These are phyloP conservation scores for Axinella damicornis DNA, from an alignment of 37 sponge, comb jelly and placozoan species.

Conservation along the genomic window DNA sequence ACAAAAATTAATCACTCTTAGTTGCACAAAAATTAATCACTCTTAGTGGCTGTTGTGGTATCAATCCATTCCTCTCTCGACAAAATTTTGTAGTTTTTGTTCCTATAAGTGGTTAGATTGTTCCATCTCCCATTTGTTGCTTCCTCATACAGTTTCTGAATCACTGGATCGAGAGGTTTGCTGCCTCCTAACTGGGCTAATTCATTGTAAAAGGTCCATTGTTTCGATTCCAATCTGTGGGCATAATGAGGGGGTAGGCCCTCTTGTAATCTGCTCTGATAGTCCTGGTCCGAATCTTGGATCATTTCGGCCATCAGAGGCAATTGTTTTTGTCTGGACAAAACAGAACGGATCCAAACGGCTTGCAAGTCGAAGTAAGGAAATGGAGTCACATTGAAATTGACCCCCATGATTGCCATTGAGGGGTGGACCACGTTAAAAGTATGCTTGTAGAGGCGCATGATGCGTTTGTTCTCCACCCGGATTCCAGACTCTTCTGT, in stretches of 20 bases:
- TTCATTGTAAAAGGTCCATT: constrained; percentile 56
- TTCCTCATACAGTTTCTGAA: constrained; percentile 36
- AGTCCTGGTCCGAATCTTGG: constrained; percentile 25
- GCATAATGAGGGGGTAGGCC: constrained; percentile 44
- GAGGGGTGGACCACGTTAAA: constrained; percentile 68
- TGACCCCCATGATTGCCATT: constrained; percentile 76
- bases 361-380: constrained; percentile 60
- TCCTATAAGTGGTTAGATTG: constrained; percentile 49
- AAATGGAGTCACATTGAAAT: constrained; percentile 30
- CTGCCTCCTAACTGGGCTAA: constrained; percentile 43
- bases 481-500: constrained; percentile 46
- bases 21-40: too few species aligned
- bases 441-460: constrained; percentile 81
- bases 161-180: constrained; percentile 8
- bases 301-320: constrained; percentile 74
- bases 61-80: neutral
- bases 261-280: constrained; percentile 29
- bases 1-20: too few species aligned
- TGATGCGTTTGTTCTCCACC: constrained; percentile 40
- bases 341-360: constrained; percentile 55
- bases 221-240: constrained; percentile 52
- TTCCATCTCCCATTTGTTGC: neutral
- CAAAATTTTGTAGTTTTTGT: constrained; percentile 24
- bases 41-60: too few species aligned
- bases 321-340: constrained; percentile 46